Evolutionary conservation across 2,113 vertebrate genomes (phyloP), one percentile per base, ranked within the genome.

Genomic region (Dicentrarchus labrax): DNA sequence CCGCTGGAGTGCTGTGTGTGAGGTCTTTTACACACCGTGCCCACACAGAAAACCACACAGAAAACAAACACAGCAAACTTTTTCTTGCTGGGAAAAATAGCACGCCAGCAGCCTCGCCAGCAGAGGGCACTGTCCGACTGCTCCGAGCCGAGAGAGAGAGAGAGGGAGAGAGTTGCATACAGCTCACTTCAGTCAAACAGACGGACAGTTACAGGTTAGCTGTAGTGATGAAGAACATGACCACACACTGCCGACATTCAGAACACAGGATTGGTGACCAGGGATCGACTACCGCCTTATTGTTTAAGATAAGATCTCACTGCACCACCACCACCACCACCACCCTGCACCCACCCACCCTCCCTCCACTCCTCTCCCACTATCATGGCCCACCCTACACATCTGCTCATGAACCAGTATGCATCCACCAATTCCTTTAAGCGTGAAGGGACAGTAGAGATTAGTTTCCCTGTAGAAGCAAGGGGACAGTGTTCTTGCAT

Each of bases 41-140:
- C 69, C 85, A 45, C 71, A 74, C 51, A 48, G 83, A 76, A 30
- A 30, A 30, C 69, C 85, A 45, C 71, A 74, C 51, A 48, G 83
- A 76, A 30, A 50, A 64, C 8, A 6, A 62, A 64, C 1, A 21
- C 79, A 74, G 82, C 39, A 56, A 56, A 39, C 50, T 45, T 68
- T 56, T 45, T 36, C 22, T 59, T 24, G 53, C 41, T 81, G n/a
- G 22, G 3, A 47, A 45, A 56, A 17, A 45, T 13, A 72, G 72
- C 51, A 62, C 11, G 24, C 11, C 47, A 8, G 74, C 51, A 24
- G 19, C 22, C 36, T 75, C 22, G 21, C 90, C 94, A 93, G 80
- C 88, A 94, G 94, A 86, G 92, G 94, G 92, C 82, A 38, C 75
- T 38, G 62, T 56, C 72, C 39, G 45, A 71, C 72, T 13, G 59